Evolutionary conservation across 2,888 invertebrate genomes (phyloP).

Genomic region (Rhimphoctona megacephalus): DNA sequence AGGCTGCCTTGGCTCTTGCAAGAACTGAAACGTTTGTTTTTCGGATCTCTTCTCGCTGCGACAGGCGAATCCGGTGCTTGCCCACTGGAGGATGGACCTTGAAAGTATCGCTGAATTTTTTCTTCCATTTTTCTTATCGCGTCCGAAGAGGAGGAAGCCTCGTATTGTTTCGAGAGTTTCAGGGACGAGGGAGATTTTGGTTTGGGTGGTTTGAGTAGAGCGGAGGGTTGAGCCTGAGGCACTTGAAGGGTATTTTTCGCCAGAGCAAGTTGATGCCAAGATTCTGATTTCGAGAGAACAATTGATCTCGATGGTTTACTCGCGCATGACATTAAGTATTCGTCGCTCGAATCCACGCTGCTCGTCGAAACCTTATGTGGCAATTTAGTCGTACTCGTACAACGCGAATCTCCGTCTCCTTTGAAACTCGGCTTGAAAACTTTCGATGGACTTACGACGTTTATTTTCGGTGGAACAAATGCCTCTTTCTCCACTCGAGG

Average conservation of each 20-base stretch:
- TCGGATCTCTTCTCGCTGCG: constrained; percentile 32
- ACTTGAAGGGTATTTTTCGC: constrained; percentile 73
- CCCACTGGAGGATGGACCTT: constrained; percentile 74
- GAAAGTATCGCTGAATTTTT: constrained; percentile 82
- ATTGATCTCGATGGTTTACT: constrained; percentile 80
- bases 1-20: constrained; percentile 82
- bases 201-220: constrained; percentile 84
- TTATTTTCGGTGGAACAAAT: constrained; percentile 72
- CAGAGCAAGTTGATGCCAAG: constrained; percentile 91
- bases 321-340: constrained; percentile 82
- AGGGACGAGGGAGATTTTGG: constrained; percentile 92
- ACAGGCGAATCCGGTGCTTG: constrained; percentile 60
- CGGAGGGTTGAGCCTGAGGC: constrained; percentile 83
- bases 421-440: constrained; percentile 60
- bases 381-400: not conserved
- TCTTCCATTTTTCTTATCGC: constrained; percentile 82
- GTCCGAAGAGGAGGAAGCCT: constrained; percentile 86
- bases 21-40: constrained; percentile 46
- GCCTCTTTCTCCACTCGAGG: constrained; percentile 63
- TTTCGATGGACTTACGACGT: constrained; percentile 73
- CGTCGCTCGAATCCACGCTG: constrained; percentile 81
- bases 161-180: constrained; percentile 92
- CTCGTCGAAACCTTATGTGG: constrained; percentile 45
- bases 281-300: constrained; percentile 89
- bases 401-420: constrained; percentile 23